Evolutionary conservation across 2,113 vertebrate species (phyloP).

Genomic region (Menidia beryllina): DNA sequence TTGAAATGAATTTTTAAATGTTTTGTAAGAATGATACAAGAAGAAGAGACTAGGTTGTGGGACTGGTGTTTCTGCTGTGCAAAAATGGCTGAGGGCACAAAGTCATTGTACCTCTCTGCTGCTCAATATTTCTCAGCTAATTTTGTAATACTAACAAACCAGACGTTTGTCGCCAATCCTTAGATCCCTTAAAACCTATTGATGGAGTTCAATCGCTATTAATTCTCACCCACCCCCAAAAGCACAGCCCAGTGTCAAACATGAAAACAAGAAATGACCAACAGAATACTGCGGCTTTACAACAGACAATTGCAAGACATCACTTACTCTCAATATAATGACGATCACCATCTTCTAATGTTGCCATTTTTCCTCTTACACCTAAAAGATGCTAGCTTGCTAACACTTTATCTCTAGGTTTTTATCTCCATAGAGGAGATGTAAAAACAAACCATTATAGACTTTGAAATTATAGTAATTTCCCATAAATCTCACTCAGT

Average conservation of each 20-base stretch:
- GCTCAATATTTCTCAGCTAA: constrained; percentile 72
- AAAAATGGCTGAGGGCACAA: constrained; percentile 76
- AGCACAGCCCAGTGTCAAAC: constrained; percentile 63
- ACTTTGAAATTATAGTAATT: constrained; percentile 48
- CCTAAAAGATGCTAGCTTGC: constrained; percentile 57
- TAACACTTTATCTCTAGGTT: constrained; percentile 44
- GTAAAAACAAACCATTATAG: constrained; percentile 51
- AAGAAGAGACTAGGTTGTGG: constrained; percentile 59
- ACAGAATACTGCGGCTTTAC: constrained; percentile 45
- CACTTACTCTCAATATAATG: constrained; percentile 53
- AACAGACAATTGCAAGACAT: constrained; percentile 40
- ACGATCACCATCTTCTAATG: constrained; percentile 48
- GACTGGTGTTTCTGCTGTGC: constrained; percentile 58
- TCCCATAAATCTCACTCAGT: constrained; percentile 38
- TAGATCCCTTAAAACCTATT: constrained; percentile 39
- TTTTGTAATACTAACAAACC: constrained; percentile 71
- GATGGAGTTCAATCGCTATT: constrained; percentile 39
- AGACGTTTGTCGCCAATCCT: constrained; percentile 50
- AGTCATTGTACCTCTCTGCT: constrained; percentile 74
- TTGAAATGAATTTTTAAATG: constrained; percentile 26
- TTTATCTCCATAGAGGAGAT: constrained; percentile 37
- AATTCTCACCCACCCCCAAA: constrained; percentile 27
- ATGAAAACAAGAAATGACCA: constrained; percentile 59
- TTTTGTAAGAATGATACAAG: constrained; percentile 48
- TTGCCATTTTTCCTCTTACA: constrained; percentile 44